Percentiles rank a stretch among this genome's conserved stretches.
These are phyloP conservation scores for Lampropteryx suffumata DNA, from an alignment of 2,888 invertebrate species.

Conservation along the genomic window DNA sequence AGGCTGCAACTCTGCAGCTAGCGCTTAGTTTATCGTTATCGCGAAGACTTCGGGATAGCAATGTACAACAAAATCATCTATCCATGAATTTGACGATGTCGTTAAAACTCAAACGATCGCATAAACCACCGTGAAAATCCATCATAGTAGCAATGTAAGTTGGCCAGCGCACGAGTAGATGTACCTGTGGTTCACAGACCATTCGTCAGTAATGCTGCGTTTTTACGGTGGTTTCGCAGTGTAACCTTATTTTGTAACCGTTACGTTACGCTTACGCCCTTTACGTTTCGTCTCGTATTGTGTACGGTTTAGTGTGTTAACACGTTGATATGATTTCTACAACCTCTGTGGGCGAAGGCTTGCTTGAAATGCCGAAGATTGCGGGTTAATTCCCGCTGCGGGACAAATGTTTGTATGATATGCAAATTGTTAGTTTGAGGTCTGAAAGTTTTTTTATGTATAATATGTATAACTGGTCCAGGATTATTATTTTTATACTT, in stretches of 20 bases:
- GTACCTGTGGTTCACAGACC: background rate
- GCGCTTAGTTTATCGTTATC: too few species aligned
- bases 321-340: background rate
- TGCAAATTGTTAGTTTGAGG: too few species aligned
- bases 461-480: too few species aligned
- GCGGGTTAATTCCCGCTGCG: too few species aligned
- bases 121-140: background rate
- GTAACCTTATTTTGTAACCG: slow-evolving; percentile 4
- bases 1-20: too few species aligned
- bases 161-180: background rate
- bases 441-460: too few species aligned
- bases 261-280: slow-evolving; percentile 5
- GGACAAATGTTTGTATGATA: too few species aligned
- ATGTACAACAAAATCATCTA: too few species aligned
- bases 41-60: too few species aligned
- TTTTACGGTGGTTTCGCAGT: slow-evolving; percentile 1
- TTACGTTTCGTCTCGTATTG: background rate
- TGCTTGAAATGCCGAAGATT: too few species aligned
- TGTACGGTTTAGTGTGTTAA: background rate
- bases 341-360: too few species aligned
- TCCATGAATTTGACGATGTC: slow-evolving; percentile 5
- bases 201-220: background rate
- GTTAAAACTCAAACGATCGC: slow-evolving; percentile 7
- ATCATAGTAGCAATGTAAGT: background rate
- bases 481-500: too few species aligned